Evolutionary conservation across 2,888 invertebrate genomes (phyloP).

Genomic region (Notodonta ziczac): DNA sequence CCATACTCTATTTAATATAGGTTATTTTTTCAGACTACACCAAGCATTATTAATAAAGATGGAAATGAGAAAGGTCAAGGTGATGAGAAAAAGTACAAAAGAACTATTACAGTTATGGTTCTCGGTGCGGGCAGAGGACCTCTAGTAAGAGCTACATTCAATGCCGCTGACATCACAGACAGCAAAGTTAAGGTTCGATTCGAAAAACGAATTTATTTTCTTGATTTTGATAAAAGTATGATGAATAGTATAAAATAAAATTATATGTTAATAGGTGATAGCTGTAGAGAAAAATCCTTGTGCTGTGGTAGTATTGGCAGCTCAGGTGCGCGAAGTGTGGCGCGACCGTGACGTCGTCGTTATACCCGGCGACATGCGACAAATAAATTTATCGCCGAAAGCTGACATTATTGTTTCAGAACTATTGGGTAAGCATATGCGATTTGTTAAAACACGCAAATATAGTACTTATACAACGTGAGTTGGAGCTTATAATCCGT

Average conservation of each 20-base stretch:
- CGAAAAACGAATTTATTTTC: too few relatives aligned
- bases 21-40: constrained; percentile 6
- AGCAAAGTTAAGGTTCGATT: constrained; percentile 89
- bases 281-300: constrained; percentile 99
- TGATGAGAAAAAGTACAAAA: constrained; percentile 53
- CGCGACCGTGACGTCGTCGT: constrained; percentile 89
- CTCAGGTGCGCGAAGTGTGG: constrained; percentile 92
- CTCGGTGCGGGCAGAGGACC: constrained; percentile 98
- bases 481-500: too few relatives aligned
- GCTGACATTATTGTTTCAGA: constrained; percentile 99
- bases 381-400: constrained; percentile 91
- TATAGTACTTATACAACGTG: too few relatives aligned
- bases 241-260: too few relatives aligned
- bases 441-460: too few relatives aligned
- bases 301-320: constrained; percentile 93
- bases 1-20: too few relatives aligned
- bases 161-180: constrained; percentile 90
- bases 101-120: constrained; percentile 89
- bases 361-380: constrained; percentile 94
- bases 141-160: constrained; percentile 93
- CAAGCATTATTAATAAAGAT: constrained; percentile 6
- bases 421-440: constrained; percentile 87
- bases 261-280: constrained; percentile 83
- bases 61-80: constrained; percentile 38
- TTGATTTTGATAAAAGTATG: too few relatives aligned